Conservation (phyloP, 1,140 invertebrate species). For the Formica selysi region DNA sequence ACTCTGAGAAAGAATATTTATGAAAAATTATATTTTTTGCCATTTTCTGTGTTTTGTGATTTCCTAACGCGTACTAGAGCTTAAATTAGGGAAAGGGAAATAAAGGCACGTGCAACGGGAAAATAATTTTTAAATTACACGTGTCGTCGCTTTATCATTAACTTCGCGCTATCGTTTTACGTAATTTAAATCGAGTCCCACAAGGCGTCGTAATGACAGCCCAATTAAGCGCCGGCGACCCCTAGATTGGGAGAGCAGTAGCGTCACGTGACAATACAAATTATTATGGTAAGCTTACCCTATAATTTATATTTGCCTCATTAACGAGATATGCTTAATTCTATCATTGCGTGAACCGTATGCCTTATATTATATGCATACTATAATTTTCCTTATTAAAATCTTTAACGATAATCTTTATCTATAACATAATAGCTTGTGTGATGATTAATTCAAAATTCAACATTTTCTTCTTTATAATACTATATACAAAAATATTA, state of each 20-base stretch:
- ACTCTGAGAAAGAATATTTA: neutral
- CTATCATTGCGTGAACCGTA: conserved; percentile 28
- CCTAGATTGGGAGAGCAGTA: conserved; percentile 54
- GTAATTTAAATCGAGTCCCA: conserved; percentile 55
- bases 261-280: conserved; percentile 59
- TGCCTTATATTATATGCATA: neutral
- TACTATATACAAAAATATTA: neutral
- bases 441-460: neutral
- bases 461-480: neutral
- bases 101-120: neutral
- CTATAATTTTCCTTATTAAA: neutral
- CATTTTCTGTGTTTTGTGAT: neutral
- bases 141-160: conserved; percentile 30
- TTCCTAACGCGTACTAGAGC: neutral
- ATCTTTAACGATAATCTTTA: neutral
- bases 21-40: neutral
- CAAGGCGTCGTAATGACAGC: conserved; percentile 59
- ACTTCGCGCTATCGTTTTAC: conserved; percentile 46
- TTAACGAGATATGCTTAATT: conserved; percentile 46
- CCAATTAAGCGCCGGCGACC: conserved; percentile 56
- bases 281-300: conserved; percentile 52
- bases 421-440: neutral
- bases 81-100: neutral
- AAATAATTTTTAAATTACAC: conserved; percentile 21
- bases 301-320: conserved; percentile 59